Evolutionary conservation across 2,888 invertebrate species (phyloP).

Genomic region (Ceriagrion tenellum): DNA sequence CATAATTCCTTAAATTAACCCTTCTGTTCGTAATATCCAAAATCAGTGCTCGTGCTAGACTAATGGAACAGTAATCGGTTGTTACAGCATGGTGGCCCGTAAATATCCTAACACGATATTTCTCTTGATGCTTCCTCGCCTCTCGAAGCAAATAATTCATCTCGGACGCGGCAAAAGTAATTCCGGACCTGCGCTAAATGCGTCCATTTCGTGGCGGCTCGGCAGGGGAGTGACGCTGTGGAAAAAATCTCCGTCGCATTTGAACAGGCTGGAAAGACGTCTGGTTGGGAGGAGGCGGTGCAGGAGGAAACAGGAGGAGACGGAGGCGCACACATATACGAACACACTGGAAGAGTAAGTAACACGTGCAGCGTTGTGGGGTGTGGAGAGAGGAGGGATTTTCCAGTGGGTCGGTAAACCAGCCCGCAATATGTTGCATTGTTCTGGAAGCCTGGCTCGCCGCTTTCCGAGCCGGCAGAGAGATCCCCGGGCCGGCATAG

Average conservation of each 20-base stretch:
- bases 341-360: not conserved
- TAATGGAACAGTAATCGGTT: no score
- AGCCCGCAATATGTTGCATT: conserved; percentile 20
- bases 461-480: not conserved
- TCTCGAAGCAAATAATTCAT: no score
- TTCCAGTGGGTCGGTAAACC: conserved; percentile 6
- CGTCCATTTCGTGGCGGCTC: not conserved
- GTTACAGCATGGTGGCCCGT: no score
- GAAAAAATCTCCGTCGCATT: not conserved
- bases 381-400: not conserved
- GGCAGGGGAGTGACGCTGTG: not conserved
- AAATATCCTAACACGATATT: no score
- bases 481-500: not conserved
- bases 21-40: no score
- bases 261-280: not conserved
- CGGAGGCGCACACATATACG: no score
- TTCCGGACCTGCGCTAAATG: not conserved
- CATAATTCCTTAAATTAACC: no score
- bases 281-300: not conserved
- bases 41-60: no score
- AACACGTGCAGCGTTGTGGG: not conserved
- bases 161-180: not conserved
- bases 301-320: no score
- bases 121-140: no score
- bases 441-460: not conserved